Conservation (phyloP, 2,797 vertebrate genomes). For the Meriones psammophilus region DNA sequence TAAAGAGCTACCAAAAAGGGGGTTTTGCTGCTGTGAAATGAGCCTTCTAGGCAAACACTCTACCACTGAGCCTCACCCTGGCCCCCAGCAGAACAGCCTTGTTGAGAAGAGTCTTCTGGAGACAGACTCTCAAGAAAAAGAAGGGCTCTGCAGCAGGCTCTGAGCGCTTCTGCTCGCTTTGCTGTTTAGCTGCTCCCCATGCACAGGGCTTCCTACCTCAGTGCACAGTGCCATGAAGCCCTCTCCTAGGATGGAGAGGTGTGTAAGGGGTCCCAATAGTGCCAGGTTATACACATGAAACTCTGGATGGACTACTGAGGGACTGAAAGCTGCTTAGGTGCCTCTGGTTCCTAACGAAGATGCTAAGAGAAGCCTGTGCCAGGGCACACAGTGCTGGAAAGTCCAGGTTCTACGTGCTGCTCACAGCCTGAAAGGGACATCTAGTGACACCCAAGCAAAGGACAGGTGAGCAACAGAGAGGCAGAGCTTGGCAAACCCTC, state of each 20-base stretch:
- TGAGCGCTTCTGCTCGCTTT: neutral
- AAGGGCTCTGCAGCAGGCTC: accelerated
- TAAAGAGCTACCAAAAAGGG: neutral
- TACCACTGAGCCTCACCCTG: neutral
- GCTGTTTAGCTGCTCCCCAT: neutral
- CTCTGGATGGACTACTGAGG: neutral
- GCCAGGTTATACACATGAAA: neutral
- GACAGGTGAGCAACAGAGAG: neutral
- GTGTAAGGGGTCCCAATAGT: neutral
- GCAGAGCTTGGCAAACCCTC: neutral
- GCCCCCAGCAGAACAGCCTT: neutral
- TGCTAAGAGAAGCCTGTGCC: neutral
- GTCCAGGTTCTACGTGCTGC: neutral
- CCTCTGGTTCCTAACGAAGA: neutral
- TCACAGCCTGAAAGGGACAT: neutral
- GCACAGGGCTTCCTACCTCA: neutral
- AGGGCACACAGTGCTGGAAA: neutral
- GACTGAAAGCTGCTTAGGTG: neutral
- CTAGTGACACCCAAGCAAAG: neutral
- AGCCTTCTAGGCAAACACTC: neutral
- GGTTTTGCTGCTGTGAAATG: neutral
- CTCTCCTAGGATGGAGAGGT: neutral
- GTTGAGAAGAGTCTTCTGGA: neutral
- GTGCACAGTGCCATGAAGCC: accelerated
- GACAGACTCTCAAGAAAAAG: neutral